phyloP scores from a whole-genome alignment of 92 coral and sea anemone genomes.

The Palythoa grandiflora region DNA sequence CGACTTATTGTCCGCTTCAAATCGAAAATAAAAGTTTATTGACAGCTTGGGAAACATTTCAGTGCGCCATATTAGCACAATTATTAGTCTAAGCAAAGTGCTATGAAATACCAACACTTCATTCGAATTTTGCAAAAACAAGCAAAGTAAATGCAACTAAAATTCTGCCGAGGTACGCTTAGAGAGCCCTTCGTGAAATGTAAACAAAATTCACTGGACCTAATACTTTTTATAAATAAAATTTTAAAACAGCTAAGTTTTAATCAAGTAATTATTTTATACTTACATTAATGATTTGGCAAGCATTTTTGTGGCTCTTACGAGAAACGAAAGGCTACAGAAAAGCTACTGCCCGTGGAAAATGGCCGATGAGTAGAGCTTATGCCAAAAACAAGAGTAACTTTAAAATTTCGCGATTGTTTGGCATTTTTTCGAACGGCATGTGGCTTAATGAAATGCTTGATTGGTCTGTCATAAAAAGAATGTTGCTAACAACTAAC shows the following conservation, averaged over 20 bases:
- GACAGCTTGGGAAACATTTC: too few relatives aligned
- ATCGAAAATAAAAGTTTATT: not conserved
- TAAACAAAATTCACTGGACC: slow-evolving; percentile 22
- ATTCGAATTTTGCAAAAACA: not conserved
- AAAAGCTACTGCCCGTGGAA: not conserved
- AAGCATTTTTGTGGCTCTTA: not conserved
- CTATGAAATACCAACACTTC: not conserved
- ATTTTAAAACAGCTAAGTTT: not conserved
- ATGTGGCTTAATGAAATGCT: slow-evolving; percentile 24
- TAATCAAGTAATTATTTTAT: not conserved
- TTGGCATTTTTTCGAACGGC: slow-evolving; percentile 22
- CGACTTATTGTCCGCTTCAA: not conserved
- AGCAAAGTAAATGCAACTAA: not conserved
- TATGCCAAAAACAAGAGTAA: not conserved
- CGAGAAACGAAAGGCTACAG: not conserved
- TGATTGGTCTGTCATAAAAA: slow-evolving; percentile 16
- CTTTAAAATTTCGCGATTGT: slow-evolving; percentile 30
- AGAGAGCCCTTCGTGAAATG: not conserved
- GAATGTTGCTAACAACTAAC: not conserved
- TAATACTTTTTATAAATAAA: slow-evolving; percentile 16
- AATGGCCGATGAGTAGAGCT: not conserved
- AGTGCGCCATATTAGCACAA: not conserved
- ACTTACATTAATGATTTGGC: slow-evolving; percentile 14
- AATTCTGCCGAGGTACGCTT: not conserved
- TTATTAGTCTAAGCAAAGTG: not conserved